A percentile compares a stretch with the other conserved stretches of the same genome.
phyloP scores from a whole-genome alignment of 2,888 invertebrate species.

The Amiota mariae region DNA sequence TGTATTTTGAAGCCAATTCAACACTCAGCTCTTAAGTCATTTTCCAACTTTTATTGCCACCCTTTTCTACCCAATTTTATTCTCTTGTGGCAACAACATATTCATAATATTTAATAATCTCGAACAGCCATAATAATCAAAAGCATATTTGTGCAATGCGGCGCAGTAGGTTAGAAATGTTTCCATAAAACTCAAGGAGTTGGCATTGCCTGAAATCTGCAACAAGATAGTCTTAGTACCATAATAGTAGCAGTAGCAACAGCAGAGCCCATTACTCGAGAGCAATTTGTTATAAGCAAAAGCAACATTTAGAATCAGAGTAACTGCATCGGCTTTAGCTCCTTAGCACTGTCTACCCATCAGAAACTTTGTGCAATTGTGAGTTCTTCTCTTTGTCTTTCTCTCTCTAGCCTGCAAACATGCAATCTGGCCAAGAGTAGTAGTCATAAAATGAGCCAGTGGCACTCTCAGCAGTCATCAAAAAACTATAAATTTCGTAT shows the following conservation, averaged over 20 bases:
- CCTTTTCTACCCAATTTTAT: neutral
- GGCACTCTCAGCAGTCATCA: constrained; percentile 68
- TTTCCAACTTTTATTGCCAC: neutral
- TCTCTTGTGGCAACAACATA: constrained; percentile 41
- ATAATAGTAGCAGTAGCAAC: constrained; percentile 39
- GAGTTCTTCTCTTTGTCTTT: no score
- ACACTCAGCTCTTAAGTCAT: constrained; percentile 1
- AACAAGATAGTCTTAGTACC: constrained; percentile 64
- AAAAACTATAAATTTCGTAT: constrained; percentile 70
- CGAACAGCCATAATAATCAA: constrained; percentile 68
- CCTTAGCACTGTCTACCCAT: no score
- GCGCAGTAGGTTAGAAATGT: constrained; percentile 42
- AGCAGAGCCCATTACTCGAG: constrained; percentile 17
- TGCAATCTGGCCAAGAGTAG: constrained; percentile 54
- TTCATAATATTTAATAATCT: constrained; percentile 68
- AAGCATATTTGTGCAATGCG: constrained; percentile 67
- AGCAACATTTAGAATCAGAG: neutral
- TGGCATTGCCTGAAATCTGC: constrained; percentile 49
- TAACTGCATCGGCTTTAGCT: neutral
- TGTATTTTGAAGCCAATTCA: no score
- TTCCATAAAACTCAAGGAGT: constrained; percentile 64
- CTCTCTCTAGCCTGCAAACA: no score
- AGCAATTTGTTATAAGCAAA: constrained; percentile 17
- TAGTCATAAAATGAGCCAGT: constrained; percentile 62
- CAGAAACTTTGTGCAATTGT: no score